These are phyloP conservation scores for Mylabris sibirica DNA, from an alignment of 2,888 invertebrate species.

Conservation along the genomic window DNA sequence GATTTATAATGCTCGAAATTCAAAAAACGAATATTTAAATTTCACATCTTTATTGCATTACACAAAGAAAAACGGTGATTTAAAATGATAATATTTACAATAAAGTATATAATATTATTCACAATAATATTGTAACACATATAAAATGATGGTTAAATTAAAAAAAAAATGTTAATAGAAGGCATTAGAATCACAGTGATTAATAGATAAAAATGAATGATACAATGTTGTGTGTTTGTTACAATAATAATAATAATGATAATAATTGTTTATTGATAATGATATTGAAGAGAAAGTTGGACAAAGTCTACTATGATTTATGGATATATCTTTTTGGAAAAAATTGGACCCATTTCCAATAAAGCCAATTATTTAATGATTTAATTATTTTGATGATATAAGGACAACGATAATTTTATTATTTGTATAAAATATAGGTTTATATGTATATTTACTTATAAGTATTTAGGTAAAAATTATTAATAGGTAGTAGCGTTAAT, in stretches of 20 bases:
- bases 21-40: neutral
- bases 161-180: slow-evolving; percentile 45
- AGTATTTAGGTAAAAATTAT: neutral
- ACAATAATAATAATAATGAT: too few relatives aligned
- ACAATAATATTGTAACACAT: slow-evolving; percentile 22
- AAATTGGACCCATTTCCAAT: slow-evolving; percentile 34
- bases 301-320: neutral
- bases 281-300: neutral
- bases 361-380: slow-evolving; percentile 25
- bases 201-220: slow-evolving; percentile 23
- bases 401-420: slow-evolving; percentile 19
- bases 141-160: slow-evolving; percentile 19
- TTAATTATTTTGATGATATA: slow-evolving; percentile 16
- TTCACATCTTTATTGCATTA: slow-evolving; percentile 46
- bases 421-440: slow-evolving; percentile 26
- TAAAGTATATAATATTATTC: slow-evolving; percentile 40
- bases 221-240: slow-evolving; percentile 14
- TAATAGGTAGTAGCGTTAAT: neutral
- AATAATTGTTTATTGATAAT: slow-evolving; percentile 9
- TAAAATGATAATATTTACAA: slow-evolving; percentile 46
- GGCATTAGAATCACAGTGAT: slow-evolving; percentile 58
- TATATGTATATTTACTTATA: neutral
- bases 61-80: slow-evolving; percentile 48
- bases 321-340: slow-evolving; percentile 17
- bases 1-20: neutral